Conservation (phyloP, 2,797 vertebrate species). For the Chaunax sp. region DNA sequence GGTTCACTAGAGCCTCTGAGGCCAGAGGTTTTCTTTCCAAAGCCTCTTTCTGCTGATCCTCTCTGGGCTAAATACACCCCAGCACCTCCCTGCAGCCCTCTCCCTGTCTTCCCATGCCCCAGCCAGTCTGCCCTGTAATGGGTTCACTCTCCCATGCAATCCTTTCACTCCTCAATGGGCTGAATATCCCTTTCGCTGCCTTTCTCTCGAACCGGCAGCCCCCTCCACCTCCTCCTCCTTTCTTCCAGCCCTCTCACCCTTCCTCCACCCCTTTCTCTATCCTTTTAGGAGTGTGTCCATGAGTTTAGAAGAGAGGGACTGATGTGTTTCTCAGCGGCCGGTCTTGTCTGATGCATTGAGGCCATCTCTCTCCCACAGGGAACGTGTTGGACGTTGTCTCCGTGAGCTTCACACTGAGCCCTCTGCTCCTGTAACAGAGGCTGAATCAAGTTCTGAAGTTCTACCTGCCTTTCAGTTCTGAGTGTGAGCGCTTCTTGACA, state of each 20-base stretch:
- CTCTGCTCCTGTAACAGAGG: constrained; percentile 38
- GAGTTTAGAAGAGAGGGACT: constrained; percentile 68
- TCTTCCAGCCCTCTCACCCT: constrained; percentile 36
- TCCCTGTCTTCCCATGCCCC: constrained; percentile 76
- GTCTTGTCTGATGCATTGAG: constrained; percentile 84
- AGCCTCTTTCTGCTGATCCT: constrained; percentile 53
- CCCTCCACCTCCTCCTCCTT: constrained; percentile 13
- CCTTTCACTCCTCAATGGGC: constrained; percentile 80
- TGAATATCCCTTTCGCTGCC: constrained; percentile 77
- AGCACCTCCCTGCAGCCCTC: constrained; percentile 60
- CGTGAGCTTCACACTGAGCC: constrained; percentile 68
- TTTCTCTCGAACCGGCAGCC: constrained; percentile 61
- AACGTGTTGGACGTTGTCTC: constrained; percentile 82
- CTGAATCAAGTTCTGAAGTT: constrained; percentile 33
- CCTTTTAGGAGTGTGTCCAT: constrained; percentile 86
- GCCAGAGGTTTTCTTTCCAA: constrained; percentile 62
- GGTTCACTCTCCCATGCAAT: constrained; percentile 80
- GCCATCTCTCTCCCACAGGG: constrained; percentile 84
- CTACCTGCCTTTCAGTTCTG: constrained; percentile 24
- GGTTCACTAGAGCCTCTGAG: constrained; percentile 36
- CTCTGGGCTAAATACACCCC: constrained; percentile 56
- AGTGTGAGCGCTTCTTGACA: constrained; percentile 6
- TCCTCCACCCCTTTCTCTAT: constrained; percentile 64
- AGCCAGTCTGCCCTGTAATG: constrained; percentile 68
- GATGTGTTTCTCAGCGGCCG: constrained; percentile 86